A percentile compares a stretch with the other conserved stretches of the same genome.
phyloP scores from a whole-genome alignment of 2,113 vertebrate genomes.

The Labeo rohita region DNA sequence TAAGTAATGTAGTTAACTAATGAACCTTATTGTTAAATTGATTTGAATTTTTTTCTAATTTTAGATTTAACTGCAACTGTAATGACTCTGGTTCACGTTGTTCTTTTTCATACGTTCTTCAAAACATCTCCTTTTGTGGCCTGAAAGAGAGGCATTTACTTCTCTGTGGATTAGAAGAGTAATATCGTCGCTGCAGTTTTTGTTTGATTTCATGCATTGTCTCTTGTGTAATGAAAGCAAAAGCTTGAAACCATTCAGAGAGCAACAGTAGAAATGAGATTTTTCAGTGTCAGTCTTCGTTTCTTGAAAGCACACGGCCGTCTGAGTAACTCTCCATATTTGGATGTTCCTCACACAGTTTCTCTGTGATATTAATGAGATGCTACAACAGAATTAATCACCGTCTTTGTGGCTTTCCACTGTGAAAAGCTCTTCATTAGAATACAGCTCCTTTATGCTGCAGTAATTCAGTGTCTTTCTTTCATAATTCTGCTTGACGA shows the following conservation, averaged over 20 bases:
- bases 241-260: neutral
- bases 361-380: constrained; percentile 31
- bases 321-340: neutral
- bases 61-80: neutral
- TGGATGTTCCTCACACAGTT: constrained; percentile 10
- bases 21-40: too few species aligned
- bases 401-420: constrained; percentile 8
- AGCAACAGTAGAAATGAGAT: neutral
- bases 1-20: too few species aligned
- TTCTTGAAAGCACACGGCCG: neutral
- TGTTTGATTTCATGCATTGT: neutral
- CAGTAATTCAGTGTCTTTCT: neutral
- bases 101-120: neutral
- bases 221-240: constrained; percentile 4
- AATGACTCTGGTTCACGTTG: neutral
- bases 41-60: neutral
- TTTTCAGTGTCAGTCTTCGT: neutral
- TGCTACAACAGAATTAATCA: constrained; percentile 12
- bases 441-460: neutral
- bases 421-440: constrained; percentile 32
- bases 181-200: neutral
- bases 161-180: neutral
- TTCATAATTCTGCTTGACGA: constrained; percentile 28
- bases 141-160: neutral
- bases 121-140: neutral